phyloP scores from a whole-genome alignment of 2,888 invertebrate genomes.

The Plutella xylostella region DNA sequence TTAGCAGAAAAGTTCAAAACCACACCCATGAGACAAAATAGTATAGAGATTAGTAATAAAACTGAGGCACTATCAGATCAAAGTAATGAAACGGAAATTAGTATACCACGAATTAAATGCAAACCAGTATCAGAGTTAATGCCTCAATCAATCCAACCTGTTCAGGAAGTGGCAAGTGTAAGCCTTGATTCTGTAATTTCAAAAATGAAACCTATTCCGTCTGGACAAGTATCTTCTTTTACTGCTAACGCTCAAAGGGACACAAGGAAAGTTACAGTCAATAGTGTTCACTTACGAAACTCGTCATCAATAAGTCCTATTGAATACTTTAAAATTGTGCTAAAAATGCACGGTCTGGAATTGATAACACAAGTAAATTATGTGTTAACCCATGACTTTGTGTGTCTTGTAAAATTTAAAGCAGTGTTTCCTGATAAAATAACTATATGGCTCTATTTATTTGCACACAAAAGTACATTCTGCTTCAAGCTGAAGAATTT shows the following conservation, averaged over 20 bases:
- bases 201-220: neutral
- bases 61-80: neutral
- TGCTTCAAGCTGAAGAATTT: conserved; percentile 38
- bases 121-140: conserved; percentile 49
- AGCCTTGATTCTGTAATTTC: neutral
- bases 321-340: conserved; percentile 36
- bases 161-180: too few relatives aligned
- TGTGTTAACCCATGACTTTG: conserved; percentile 22
- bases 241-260: too few relatives aligned
- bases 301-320: conserved; percentile 43
- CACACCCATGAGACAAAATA: conserved; percentile 1
- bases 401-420: conserved; percentile 43
- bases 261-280: conserved; percentile 18
- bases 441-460: conserved; percentile 34
- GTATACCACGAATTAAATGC: conserved; percentile 43
- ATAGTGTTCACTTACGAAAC: conserved; percentile 45
- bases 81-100: neutral
- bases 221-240: neutral
- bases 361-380: conserved; percentile 28
- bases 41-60: neutral
- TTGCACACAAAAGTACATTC: conserved; percentile 29
- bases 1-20: conserved; percentile 30
- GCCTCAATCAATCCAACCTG: too few relatives aligned
- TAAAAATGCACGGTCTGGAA: conserved; percentile 34
- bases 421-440: conserved; percentile 37